phyloP scores from a whole-genome alignment of 1,140 invertebrate species.

The Drosophila bifasciata region DNA sequence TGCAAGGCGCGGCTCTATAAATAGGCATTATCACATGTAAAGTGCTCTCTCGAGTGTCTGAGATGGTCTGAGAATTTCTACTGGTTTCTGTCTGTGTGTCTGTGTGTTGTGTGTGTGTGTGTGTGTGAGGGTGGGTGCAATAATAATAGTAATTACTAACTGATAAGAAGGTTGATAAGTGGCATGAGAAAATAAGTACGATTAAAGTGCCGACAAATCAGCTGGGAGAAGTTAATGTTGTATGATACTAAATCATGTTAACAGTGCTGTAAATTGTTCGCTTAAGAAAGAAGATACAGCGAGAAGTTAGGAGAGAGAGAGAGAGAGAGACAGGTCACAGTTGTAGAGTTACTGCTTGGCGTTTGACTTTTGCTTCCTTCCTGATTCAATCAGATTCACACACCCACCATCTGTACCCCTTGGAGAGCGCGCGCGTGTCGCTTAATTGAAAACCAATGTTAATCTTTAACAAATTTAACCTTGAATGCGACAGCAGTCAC shows the following conservation, averaged over 20 bases:
- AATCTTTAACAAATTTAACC: constrained; percentile 80
- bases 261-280: too few species aligned
- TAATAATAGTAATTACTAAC: constrained; percentile 30
- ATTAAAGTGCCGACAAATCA: constrained; percentile 34
- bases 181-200: constrained; percentile 9
- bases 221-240: constrained; percentile 14
- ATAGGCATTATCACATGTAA: constrained; percentile 68
- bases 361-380: background rate
- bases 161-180: constrained; percentile 28
- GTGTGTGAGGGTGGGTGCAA: constrained; percentile 12
- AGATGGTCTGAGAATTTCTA: too few species aligned
- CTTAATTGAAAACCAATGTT: constrained; percentile 78
- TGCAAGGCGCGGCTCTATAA: constrained; percentile 61
- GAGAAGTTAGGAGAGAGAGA: background rate
- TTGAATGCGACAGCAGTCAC: constrained; percentile 38
- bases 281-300: too few species aligned
- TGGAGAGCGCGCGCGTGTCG: constrained; percentile 43
- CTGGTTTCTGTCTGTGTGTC: constrained; percentile 18
- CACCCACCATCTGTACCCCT: constrained; percentile 7
- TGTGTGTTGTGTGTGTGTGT: constrained; percentile 16
- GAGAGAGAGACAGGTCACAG: constrained; percentile 30
- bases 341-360: constrained; percentile 19
- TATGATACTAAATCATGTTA: too few species aligned
- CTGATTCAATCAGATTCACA: constrained; percentile 10
- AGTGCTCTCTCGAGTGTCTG: constrained; percentile 20